Conservation (phyloP, 2,113 vertebrate genomes). For the Malurus melanocephalus region DNA sequence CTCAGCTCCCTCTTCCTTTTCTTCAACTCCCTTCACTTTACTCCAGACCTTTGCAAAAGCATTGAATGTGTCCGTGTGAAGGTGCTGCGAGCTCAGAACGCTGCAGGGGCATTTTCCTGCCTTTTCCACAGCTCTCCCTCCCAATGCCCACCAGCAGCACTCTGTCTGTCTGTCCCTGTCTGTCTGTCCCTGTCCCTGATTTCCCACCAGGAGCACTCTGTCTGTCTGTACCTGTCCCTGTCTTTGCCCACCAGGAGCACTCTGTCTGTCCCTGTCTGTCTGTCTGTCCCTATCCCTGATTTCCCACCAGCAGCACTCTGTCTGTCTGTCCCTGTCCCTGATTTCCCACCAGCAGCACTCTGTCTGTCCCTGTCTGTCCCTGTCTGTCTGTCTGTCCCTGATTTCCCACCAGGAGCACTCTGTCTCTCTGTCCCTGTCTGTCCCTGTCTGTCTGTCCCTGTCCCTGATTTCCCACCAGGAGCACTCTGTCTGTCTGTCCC, state of each 20-base stretch:
- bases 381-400: too few relatives aligned
- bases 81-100: neutral
- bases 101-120: neutral
- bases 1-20: neutral
- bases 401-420: too few relatives aligned
- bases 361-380: too few relatives aligned
- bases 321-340: too few relatives aligned
- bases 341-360: too few relatives aligned
- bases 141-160: neutral
- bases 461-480: neutral
- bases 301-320: too few relatives aligned
- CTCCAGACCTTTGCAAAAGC: neutral
- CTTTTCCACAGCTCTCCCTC: neutral
- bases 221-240: too few relatives aligned
- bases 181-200: neutral
- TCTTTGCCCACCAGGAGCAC: too few relatives aligned
- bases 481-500: too few relatives aligned
- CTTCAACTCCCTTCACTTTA: neutral
- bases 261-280: neutral
- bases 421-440: neutral
- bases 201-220: too few relatives aligned
- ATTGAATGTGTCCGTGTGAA: rapidly evolving
- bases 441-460: neutral
- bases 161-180: neutral
- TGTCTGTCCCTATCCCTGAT: neutral